Evolutionary conservation across 2,888 invertebrate genomes (phyloP).

Genomic region (Notocelia uddmanniana): DNA sequence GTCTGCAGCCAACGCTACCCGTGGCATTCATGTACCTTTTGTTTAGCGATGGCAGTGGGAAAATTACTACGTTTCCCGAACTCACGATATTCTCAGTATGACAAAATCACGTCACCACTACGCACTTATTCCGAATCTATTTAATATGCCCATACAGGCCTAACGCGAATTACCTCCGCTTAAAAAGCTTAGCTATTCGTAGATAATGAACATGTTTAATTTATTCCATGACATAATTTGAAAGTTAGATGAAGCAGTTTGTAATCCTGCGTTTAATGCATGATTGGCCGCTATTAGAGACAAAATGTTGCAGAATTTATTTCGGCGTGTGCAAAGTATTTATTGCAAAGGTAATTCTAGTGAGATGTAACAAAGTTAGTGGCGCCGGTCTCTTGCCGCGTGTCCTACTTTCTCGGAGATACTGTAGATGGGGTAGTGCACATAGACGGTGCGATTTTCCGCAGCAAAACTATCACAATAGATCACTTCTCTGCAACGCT

Average conservation of each 20-base stretch:
- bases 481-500: constrained; percentile 48
- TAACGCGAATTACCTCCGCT: constrained; percentile 24
- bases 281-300: constrained; percentile 37
- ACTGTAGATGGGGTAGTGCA: constrained; percentile 47
- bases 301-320: constrained; percentile 14
- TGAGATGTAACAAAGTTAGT: constrained; percentile 32
- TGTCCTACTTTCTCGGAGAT: constrained; percentile 47
- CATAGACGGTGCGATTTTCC: constrained; percentile 47
- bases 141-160: constrained; percentile 31
- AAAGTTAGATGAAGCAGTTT: constrained; percentile 27
- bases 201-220: constrained; percentile 17
- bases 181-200: constrained; percentile 20
- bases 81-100: constrained; percentile 14
- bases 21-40: constrained; percentile 29
- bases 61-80: constrained; percentile 26
- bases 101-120: background rate
- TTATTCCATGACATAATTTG: constrained; percentile 34
- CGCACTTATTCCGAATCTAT: constrained; percentile 19
- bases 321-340: constrained; percentile 17
- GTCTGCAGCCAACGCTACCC: constrained; percentile 25
- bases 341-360: constrained; percentile 7
- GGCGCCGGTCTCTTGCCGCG: constrained; percentile 27
- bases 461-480: constrained; percentile 49
- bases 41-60: constrained; percentile 28
- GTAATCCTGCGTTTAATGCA: constrained; percentile 23